Conservation (phyloP, 2,888 invertebrate species). For the Agrilus cyanescens region DNA sequence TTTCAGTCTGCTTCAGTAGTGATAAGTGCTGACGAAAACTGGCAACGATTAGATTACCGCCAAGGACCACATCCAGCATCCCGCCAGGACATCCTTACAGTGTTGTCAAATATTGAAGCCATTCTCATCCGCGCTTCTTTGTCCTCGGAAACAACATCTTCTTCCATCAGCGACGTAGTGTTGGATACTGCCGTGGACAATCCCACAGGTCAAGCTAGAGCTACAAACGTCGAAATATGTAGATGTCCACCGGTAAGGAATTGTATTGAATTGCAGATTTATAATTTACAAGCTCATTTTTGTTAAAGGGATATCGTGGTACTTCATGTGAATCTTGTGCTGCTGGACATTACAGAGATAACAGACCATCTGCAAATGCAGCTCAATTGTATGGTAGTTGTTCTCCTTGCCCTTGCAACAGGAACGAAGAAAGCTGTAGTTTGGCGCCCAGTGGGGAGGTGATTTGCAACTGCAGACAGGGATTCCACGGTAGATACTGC, state of each 20-base stretch:
- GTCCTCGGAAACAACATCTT: constrained; percentile 48
- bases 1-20: constrained; percentile 49
- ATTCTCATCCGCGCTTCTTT: constrained; percentile 75
- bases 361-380: constrained; percentile 37
- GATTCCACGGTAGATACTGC: constrained; percentile 59
- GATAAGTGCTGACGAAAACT: constrained; percentile 49
- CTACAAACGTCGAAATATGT: constrained; percentile 76
- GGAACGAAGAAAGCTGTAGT: constrained; percentile 55
- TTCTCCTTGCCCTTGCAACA: constrained; percentile 63
- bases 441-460: constrained; percentile 45
- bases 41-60: constrained; percentile 46
- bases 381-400: constrained; percentile 44
- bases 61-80: constrained; percentile 48
- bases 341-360: constrained; percentile 59
- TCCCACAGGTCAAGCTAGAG: constrained; percentile 47
- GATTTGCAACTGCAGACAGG: constrained; percentile 57
- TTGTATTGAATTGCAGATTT: neutral
- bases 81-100: constrained; percentile 73
- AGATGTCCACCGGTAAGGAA: constrained; percentile 55
- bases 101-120: constrained; percentile 69
- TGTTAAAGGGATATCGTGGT: constrained; percentile 51
- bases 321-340: constrained; percentile 74
- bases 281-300: neutral
- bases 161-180: constrained; percentile 69
- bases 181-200: constrained; percentile 72